Evolutionary conservation across 2,797 vertebrate genomes (phyloP), one percentile per base, ranked within the genome.

Genomic region (Microctenopoma stevenorrisi): DNA sequence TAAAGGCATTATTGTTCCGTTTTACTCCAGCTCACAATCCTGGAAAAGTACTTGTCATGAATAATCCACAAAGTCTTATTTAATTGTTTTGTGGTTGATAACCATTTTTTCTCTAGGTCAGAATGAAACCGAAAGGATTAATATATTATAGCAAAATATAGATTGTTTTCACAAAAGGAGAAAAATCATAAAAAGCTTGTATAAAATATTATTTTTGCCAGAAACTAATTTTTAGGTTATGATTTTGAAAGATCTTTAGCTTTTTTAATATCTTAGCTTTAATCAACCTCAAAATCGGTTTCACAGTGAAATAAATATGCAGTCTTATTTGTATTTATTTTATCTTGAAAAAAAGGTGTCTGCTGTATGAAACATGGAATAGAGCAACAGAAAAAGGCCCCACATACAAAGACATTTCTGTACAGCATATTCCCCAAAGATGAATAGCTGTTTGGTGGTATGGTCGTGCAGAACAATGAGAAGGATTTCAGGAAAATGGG

Each of bases 401-500:
- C 67, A 85, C 82, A 87, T 90, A 93, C 92, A 93, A 91, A 93
- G 92, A 93, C 91, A 91, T 93, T 91, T 90, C 83, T 86, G 87
- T 90, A 92, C 89, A 92, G 89, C 92, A 92, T 93, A 93, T 93
- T 93, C 92, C 92, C 90, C 83, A 91, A 93, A 93, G 92, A 93
- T 92, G 91, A 93, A 93, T 92, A 90, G 92, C 88, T 90, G 92
- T 90, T 92, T 91, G 89, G 89, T 85, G 90, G 91, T 90, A 93
- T 91, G 90, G 89, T 92, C 88, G 90, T 91, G 91, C 90, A 93
- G 91, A 93, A 92, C 91, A 93, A 90, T 92, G 91, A 91, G 89
- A 94, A 88, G 92, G 91, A 94, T 92, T 91, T 93, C 88, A 91
- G 93, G 92, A 94, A 92, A 94, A 94, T 93, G 92, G 92, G 93